Percentiles rank a stretch among this genome's conserved stretches.
These are phyloP conservation scores for Prenolepis imparis DNA, from an alignment of 2,888 invertebrate species.

Conservation along the genomic window DNA sequence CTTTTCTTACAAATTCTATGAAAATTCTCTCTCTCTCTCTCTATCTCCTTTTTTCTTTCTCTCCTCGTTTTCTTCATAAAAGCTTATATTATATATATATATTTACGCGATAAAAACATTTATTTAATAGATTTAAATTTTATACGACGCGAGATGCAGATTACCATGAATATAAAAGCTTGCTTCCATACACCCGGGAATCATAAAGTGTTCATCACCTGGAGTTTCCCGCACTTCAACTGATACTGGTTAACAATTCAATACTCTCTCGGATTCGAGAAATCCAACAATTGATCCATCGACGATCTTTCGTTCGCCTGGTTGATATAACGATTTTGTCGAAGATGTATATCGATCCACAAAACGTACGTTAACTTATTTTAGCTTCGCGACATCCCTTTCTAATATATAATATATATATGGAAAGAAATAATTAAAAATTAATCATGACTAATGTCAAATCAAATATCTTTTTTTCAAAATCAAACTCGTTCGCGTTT, in stretches of 20 bases:
- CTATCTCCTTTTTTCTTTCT: background rate
- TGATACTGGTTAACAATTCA: slow-evolving; percentile 45
- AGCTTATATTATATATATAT: background rate
- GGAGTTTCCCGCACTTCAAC: slow-evolving; percentile 20
- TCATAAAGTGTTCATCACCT: slow-evolving; percentile 49
- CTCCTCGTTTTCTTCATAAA: background rate
- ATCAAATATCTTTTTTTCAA: slow-evolving; percentile 3
- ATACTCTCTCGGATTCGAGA: background rate
- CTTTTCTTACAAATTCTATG: background rate
- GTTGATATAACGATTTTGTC: background rate
- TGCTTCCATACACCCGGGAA: slow-evolving; percentile 1
- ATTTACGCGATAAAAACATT: slow-evolving; percentile 19
- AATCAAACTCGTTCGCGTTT: slow-evolving; percentile 28
- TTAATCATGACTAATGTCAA: background rate
- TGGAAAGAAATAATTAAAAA: background rate
- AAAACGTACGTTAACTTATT: background rate
- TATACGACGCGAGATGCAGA: slow-evolving; percentile 27
- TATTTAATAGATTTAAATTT: slow-evolving; percentile 18
- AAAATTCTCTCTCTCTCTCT: background rate
- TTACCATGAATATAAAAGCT: slow-evolving; percentile 43
- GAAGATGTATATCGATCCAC: background rate
- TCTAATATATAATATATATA: background rate
- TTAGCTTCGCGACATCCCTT: background rate
- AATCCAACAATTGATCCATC: background rate
- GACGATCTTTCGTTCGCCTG: background rate